A percentile compares a stretch with the other conserved stretches of the same genome.
These are phyloP conservation scores for Carlito syrichta DNA, from an alignment of 2,113 vertebrate species.

Conservation along the genomic window DNA sequence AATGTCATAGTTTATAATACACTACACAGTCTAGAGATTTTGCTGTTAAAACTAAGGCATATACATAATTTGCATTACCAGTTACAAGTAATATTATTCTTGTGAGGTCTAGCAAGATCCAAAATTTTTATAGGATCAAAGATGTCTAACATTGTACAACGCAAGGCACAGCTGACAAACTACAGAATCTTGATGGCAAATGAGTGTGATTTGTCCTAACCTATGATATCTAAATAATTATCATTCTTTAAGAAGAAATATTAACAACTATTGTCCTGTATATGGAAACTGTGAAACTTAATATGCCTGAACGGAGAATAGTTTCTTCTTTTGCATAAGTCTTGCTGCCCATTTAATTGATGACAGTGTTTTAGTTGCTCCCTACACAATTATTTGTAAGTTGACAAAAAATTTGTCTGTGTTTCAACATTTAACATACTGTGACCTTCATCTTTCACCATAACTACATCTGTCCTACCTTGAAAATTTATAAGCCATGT, in stretches of 20 bases:
- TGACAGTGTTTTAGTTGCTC: not conserved
- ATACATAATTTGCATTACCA: no score
- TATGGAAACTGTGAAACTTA: not conserved
- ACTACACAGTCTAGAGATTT: not conserved
- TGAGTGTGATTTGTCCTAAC: not conserved
- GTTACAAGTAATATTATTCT: not conserved
- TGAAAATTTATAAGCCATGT: conserved; percentile 27
- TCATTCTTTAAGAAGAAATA: not conserved
- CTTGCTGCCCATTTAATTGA: not conserved
- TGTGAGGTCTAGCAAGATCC: not conserved
- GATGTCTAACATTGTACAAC: not conserved
- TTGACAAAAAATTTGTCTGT: not conserved
- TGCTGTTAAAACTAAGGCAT: not conserved
- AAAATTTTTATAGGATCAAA: not conserved
- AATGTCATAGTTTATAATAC: not conserved
- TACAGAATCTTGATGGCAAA: not conserved
- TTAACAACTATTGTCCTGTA: not conserved
- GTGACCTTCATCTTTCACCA: conserved; percentile 25
- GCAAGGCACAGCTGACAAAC: not conserved
- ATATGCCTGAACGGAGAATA: not conserved
- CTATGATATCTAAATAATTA: not conserved
- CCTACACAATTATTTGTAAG: no score
- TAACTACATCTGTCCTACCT: conserved; percentile 18
- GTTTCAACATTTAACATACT: not conserved
- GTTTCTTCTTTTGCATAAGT: not conserved